Base-by-base conservation (phyloP, 1,140 invertebrate genomes). In the Temnothorax longispinosus region DNA sequence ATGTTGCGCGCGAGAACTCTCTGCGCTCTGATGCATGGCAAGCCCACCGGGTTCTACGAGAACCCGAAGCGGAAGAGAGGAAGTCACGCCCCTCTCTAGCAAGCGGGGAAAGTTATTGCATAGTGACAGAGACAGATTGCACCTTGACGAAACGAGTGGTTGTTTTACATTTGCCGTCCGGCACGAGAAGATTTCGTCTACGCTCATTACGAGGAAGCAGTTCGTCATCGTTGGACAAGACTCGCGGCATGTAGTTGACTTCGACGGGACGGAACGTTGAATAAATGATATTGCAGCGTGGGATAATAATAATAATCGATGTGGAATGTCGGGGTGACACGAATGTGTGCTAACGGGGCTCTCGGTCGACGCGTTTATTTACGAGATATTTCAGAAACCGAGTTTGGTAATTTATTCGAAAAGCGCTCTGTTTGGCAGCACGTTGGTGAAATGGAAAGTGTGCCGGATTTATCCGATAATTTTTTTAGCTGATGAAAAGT, bases 111-210 rank as follows among this genome's bases (percentile, higher is more conserved):
- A 76, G 89, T 92, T 93, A 92, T 93, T 91, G 91, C 92, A 86
- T 86, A 87, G 86, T 91, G 93, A 90, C 93, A 93, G 85, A 93
- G 92, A 93, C 87, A 88, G 91, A 93, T 93, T 91, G 89, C 90
- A 87, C 84, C 87, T 69, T 86, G 85, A 91, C 90, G 87, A 88
- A 92, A 92, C 91, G 91, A 91, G 52, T 89, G 85, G 85, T 52
- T 90, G 89, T 87, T 88, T 87, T 81, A 80, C 76, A 67, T 44
- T 64, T 71, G 15, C 44, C 60, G 71, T 41, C 35, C 38, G 21
- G 41, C 82, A 86, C 52, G 44, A 65, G 65, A 78, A 60, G 65
- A 75, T 78, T 85, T 69, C 18, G 50, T 72, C 38, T 60, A 88
- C 71, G 78, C 81, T 89, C 65, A 52, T 50, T 71, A 78, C 21